Evolutionary conservation across 2,113 vertebrate genomes (phyloP).

Genomic region (Ammodytes marinus): DNA sequence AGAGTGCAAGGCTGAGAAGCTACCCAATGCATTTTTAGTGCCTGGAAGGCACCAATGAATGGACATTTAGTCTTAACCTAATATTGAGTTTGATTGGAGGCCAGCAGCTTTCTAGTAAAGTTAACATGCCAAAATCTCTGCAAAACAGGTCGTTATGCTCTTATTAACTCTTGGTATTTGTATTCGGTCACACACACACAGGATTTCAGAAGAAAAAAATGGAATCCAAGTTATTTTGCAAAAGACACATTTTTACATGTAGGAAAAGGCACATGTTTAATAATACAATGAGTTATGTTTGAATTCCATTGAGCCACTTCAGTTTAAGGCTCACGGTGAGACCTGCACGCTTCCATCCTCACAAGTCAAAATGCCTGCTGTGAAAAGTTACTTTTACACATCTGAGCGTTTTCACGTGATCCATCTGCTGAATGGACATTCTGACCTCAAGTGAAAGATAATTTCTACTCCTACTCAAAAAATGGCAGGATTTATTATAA

Average conservation of each 20-base stretch:
- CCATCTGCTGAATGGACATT: too few species aligned
- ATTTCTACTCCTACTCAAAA: too few species aligned
- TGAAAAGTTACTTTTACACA: too few species aligned
- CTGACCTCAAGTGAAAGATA: too few species aligned
- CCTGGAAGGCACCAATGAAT: constrained; percentile 8
- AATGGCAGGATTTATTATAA: too few species aligned
- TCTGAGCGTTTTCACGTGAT: too few species aligned
- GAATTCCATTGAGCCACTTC: neutral
- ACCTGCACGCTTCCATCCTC: neutral
- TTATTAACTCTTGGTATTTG: neutral
- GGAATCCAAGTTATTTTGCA: neutral
- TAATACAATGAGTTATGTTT: neutral
- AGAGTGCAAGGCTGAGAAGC: constrained; percentile 28
- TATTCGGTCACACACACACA: too few species aligned
- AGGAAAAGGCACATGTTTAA: neutral
- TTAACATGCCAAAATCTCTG: neutral
- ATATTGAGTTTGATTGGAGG: constrained; percentile 20
- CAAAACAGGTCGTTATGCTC: neutral
- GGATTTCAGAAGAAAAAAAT: too few species aligned
- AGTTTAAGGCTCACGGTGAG: neutral
- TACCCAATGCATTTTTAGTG: neutral
- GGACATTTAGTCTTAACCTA: constrained; percentile 20
- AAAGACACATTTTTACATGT: neutral
- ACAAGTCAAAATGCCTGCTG: too few species aligned
- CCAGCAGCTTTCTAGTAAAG: neutral